A percentile compares a stretch with the other conserved stretches of the same genome.
These are phyloP conservation scores for Marasmarcha lunaedactyla DNA, from an alignment of 2,888 invertebrate genomes.

Conservation along the genomic window DNA sequence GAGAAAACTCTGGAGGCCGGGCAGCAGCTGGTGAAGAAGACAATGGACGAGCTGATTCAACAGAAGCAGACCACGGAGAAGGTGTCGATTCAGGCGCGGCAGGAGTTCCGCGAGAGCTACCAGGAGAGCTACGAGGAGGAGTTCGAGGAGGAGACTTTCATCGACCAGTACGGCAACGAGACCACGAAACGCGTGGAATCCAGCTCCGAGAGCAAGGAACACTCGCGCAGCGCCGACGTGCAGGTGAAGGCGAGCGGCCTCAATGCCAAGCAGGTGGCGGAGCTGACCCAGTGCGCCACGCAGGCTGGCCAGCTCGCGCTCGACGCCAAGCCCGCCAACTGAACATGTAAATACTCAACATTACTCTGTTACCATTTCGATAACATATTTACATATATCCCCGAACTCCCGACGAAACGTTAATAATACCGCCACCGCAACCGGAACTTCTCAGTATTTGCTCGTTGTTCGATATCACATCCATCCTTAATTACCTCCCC, in stretches of 20 bases:
- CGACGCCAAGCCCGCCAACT: constrained; percentile 57
- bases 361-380: neutral
- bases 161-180: constrained; percentile 51
- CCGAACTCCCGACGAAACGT: too few species aligned
- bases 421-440: too few species aligned
- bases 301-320: constrained; percentile 62
- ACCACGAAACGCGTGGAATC: constrained; percentile 58
- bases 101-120: constrained; percentile 59
- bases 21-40: constrained; percentile 57
- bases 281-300: constrained; percentile 60
- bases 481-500: neutral
- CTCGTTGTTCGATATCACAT: neutral
- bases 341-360: constrained; percentile 39
- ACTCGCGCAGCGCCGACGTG: constrained; percentile 60
- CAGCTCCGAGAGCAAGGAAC: constrained; percentile 62
- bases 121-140: constrained; percentile 63
- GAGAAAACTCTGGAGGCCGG: constrained; percentile 52
- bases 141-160: constrained; percentile 60
- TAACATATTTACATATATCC: too few species aligned
- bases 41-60: constrained; percentile 57
- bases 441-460: too few species aligned
- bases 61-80: constrained; percentile 49
- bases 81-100: constrained; percentile 56
- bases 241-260: constrained; percentile 59
- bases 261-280: constrained; percentile 55